Base-by-base conservation (phyloP, 2,888 invertebrate genomes). In the Bedellia somnulentella region DNA sequence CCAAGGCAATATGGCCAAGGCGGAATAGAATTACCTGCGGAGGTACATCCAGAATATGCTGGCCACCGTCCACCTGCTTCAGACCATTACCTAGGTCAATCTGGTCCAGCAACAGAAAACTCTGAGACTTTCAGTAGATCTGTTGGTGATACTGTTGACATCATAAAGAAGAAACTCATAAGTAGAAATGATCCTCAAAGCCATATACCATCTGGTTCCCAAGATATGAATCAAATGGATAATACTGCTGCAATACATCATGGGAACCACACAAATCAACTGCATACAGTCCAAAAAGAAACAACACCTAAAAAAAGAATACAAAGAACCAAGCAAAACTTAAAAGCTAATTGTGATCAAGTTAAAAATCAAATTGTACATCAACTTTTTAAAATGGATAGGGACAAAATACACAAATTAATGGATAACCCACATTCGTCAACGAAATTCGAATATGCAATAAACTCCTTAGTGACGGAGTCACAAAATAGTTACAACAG, bases 351-450 rank as follows among this genome's bases (percentile, higher is more conserved):
- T 44, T 71, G 68, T 57, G 55, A 64, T 31, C 62, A 64, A 49
- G 68, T 75, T 32, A 75, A 73, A 53, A 57, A 57, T 32, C 76
- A 75, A 46, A 77, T 77, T 47, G 64, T 76, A 15, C 59, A 71
- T 37, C 64, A 77, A 45, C 45, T 77, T 1, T 76, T 77, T 38
- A 75, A 70, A 46, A 71, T 77, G 73, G 75, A 76, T 28, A 77
- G 73, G 47, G 61, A 58, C 33, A 71, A 60, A 46, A 67, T 77
- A 32, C 68, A 71, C 37, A 71, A 76, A 39, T 40, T 77, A 15
- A 64, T 77, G 58, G 75, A 73, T 35, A 62, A 76, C 40, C 76
- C 77, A 2, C 64, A 57, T 34, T 70, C 66, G n/a, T 76, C 76
- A 10, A 50, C 58, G n/a, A 77, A 77, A 39, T 76, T 76, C 52